These are phyloP conservation scores for Caenorhabditis sulstoni DNA, from an alignment of 2,888 invertebrate genomes.

Conservation along the genomic window DNA sequence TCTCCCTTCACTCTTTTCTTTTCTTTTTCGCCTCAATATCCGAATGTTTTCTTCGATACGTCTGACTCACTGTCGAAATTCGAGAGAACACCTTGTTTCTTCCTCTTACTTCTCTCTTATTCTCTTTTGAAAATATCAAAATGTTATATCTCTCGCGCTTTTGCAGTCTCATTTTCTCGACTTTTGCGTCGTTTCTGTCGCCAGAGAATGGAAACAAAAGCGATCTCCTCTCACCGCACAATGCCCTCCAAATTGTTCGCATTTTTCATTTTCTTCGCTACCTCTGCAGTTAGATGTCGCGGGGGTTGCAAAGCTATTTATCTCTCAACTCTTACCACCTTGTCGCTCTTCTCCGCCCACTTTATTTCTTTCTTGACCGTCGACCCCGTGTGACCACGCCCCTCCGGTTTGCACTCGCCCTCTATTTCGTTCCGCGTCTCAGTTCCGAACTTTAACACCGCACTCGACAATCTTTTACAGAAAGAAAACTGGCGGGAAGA, in stretches of 20 bases:
- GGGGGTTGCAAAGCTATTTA: constrained; percentile 12
- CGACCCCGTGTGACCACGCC: constrained; percentile 27
- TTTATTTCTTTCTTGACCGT: constrained; percentile 45
- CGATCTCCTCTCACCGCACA: constrained; percentile 22
- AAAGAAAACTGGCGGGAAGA: constrained; percentile 63
- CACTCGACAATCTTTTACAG: constrained; percentile 34
- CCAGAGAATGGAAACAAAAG: constrained; percentile 11
- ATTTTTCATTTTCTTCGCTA: constrained; percentile 37
- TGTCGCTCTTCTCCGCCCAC: constrained; percentile 25
- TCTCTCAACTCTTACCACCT: constrained; percentile 9
- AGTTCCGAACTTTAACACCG: neutral
- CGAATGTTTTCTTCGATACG: neutral
- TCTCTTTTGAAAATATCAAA: too few species aligned
- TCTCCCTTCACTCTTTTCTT: too few species aligned
- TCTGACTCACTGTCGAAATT: constrained; percentile 6
- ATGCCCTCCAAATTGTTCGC: constrained; percentile 53
- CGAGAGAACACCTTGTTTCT: neutral
- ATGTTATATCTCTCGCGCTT: neutral
- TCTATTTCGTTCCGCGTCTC: constrained; percentile 13
- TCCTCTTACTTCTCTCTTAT: neutral
- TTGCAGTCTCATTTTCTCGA: neutral
- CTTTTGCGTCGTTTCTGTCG: constrained; percentile 1
- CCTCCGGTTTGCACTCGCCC: constrained; percentile 18
- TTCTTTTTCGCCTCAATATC: neutral
- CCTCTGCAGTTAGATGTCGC: constrained; percentile 11